Evolutionary conservation across 1,140 invertebrate species (phyloP).

Genomic region (Pogonomyrmex barbatus): DNA sequence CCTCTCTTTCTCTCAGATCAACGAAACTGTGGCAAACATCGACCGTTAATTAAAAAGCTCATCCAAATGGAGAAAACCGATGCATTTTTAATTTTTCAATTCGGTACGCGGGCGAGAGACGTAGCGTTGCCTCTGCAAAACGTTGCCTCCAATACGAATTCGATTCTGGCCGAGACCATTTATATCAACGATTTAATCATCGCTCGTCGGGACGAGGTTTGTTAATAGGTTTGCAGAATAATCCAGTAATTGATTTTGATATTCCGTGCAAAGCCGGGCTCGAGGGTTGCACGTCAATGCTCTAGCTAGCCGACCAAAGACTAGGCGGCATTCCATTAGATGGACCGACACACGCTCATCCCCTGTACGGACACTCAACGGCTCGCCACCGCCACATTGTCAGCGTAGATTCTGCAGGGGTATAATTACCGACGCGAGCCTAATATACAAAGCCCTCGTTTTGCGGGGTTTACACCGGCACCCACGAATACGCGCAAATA

Average conservation of each 20-base stretch:
- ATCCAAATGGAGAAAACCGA: background rate
- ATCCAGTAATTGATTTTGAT: constrained; percentile 75
- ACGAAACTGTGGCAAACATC: background rate
- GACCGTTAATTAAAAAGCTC: background rate
- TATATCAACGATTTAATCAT: constrained; percentile 53
- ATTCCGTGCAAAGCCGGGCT: constrained; percentile 46
- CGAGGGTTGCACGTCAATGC: constrained; percentile 33
- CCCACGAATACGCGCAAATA: constrained; percentile 57
- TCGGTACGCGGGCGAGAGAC: background rate
- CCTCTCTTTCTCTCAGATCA: background rate
- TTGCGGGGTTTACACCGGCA: constrained; percentile 43
- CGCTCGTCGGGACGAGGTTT: constrained; percentile 41
- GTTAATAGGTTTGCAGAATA: constrained; percentile 69
- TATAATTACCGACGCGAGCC: constrained; percentile 67
- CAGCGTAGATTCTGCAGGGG: constrained; percentile 50
- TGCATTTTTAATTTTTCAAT: constrained; percentile 42
- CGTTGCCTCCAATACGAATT: background rate
- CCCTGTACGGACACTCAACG: background rate
- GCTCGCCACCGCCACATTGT: constrained; percentile 59
- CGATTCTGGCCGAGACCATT: background rate
- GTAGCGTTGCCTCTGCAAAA: background rate
- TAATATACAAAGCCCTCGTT: constrained; percentile 65
- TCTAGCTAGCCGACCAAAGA: constrained; percentile 41
- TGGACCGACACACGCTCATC: constrained; percentile 31
- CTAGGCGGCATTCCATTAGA: constrained; percentile 69